Conservation (phyloP, 2,113 vertebrate genomes). For the Microcebus murinus region DNA sequence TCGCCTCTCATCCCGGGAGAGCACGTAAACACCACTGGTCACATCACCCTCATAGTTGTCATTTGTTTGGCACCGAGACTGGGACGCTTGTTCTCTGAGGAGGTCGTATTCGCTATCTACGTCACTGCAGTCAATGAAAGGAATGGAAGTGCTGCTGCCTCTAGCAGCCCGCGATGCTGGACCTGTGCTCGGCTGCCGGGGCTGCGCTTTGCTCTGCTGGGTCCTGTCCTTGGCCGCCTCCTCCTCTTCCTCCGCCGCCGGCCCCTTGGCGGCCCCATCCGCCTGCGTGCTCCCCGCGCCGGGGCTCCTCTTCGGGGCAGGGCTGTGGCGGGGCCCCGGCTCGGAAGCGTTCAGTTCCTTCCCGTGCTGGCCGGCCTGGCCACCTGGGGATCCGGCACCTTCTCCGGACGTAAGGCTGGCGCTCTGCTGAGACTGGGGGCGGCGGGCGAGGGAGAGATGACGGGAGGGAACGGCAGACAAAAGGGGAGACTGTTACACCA, state of each 20-base stretch:
- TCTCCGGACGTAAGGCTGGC: conserved; percentile 85
- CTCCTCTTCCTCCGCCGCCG: conserved; percentile 84
- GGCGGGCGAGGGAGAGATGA: neutral
- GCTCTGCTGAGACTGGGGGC: conserved; percentile 83
- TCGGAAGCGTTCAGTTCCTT: conserved; percentile 89
- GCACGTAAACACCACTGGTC: conserved; percentile 84
- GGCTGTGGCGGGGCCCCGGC: conserved; percentile 83
- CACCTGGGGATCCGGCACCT: conserved; percentile 81
- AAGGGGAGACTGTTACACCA: neutral
- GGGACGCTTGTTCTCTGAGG: conserved; percentile 86
- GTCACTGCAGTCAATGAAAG: conserved; percentile 93
- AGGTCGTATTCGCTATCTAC: conserved; percentile 92
- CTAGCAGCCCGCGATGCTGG: conserved; percentile 91
- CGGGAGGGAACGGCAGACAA: conserved; percentile 28
- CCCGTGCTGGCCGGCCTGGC: conserved; percentile 81
- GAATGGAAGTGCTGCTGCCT: conserved; percentile 91
- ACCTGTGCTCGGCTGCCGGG: conserved; percentile 95
- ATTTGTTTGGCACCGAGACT: conserved; percentile 89
- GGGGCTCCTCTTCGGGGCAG: conserved; percentile 87
- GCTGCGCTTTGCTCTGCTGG: conserved; percentile 85
- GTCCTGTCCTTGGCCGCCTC: conserved; percentile 83
- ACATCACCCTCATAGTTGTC: conserved; percentile 90
- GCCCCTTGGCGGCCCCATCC: conserved; percentile 72
- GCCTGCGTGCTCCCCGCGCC: conserved; percentile 83
- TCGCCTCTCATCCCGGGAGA: conserved; percentile 85